phyloP scores from a whole-genome alignment of 1,140 invertebrate genomes.

The Harlomillsia oculata region DNA sequence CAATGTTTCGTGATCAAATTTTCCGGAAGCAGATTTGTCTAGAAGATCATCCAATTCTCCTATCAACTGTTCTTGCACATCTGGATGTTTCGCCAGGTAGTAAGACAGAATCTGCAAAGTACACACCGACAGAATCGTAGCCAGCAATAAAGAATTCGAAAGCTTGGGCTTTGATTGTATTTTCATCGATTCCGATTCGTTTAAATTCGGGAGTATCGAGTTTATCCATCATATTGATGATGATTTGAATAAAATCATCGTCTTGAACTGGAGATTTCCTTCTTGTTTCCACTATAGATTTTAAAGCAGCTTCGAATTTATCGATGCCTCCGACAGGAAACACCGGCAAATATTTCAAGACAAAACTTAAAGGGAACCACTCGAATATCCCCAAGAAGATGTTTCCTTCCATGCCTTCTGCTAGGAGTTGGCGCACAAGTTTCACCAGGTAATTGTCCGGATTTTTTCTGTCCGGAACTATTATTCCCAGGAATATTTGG shows the following conservation, averaged over 20 bases:
- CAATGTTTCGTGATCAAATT: conserved; percentile 29
- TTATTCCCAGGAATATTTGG: neutral
- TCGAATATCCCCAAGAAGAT: too few relatives aligned
- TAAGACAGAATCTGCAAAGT: conserved; percentile 40
- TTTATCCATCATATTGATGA: conserved; percentile 12
- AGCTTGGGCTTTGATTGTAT: conserved; percentile 32
- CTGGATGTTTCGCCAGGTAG: conserved; percentile 49
- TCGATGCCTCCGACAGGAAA: neutral
- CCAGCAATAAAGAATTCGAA: conserved; percentile 35
- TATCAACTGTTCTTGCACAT: conserved; percentile 47
- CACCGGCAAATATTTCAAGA: neutral
- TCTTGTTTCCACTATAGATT: neutral
- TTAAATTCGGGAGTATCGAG: conserved; percentile 9
- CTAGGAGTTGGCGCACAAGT: neutral
- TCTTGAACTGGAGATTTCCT: neutral
- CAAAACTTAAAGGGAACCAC: too few relatives aligned
- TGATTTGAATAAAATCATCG: conserved; percentile 16
- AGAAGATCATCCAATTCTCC: conserved; percentile 42
- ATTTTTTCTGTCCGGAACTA: neutral
- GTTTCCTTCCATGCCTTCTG: neutral
- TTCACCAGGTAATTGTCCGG: neutral
- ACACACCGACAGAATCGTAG: conserved; percentile 52
- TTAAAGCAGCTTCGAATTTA: neutral
- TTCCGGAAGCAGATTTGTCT: conserved; percentile 4
- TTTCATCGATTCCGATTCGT: conserved; percentile 17